Evolutionary conservation across 1,140 invertebrate species (phyloP).

Genomic region (Linepithema humile): DNA sequence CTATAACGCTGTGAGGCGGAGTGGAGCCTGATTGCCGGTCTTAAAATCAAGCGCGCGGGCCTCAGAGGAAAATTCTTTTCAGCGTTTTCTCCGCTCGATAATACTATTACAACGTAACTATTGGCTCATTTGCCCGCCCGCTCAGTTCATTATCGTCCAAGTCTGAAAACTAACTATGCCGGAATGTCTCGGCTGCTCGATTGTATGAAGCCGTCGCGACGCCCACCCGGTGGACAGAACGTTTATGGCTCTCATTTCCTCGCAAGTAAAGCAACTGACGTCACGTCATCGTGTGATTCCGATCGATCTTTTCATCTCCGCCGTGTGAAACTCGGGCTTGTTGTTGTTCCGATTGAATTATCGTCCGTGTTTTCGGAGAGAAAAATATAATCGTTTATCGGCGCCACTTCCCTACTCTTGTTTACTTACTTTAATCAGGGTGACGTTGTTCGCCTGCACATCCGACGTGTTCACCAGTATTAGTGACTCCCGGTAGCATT

Average conservation of each 20-base stretch:
- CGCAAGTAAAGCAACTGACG: slow-evolving; percentile 14
- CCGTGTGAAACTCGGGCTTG: not conserved
- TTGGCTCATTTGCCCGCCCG: slow-evolving; percentile 34
- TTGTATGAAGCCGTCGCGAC: not conserved
- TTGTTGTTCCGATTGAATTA: not conserved
- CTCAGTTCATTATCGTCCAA: slow-evolving; percentile 23
- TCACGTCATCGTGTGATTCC: slow-evolving; percentile 36
- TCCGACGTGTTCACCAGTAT: slow-evolving; percentile 78
- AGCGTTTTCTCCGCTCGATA: slow-evolving; percentile 10
- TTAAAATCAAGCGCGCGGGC: not conserved
- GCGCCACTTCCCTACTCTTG: not conserved
- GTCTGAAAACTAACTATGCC: slow-evolving; percentile 12
- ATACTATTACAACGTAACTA: slow-evolving; percentile 6
- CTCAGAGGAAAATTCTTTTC: slow-evolving; percentile 18
- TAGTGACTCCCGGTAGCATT: slow-evolving; percentile 83
- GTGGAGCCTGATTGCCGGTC: not conserved
- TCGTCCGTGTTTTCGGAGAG: no score
- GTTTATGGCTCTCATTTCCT: slow-evolving; percentile 35
- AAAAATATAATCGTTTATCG: not conserved
- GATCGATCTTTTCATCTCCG: slow-evolving; percentile 46
- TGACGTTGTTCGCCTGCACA: slow-evolving; percentile 76
- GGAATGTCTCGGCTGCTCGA: not conserved
- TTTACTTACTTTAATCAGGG: slow-evolving; percentile 75
- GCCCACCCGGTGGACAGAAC: not conserved
- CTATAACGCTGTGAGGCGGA: not conserved